phyloP scores from a whole-genome alignment of 2,113 vertebrate genomes.

The Motacilla tschutschensis region DNA sequence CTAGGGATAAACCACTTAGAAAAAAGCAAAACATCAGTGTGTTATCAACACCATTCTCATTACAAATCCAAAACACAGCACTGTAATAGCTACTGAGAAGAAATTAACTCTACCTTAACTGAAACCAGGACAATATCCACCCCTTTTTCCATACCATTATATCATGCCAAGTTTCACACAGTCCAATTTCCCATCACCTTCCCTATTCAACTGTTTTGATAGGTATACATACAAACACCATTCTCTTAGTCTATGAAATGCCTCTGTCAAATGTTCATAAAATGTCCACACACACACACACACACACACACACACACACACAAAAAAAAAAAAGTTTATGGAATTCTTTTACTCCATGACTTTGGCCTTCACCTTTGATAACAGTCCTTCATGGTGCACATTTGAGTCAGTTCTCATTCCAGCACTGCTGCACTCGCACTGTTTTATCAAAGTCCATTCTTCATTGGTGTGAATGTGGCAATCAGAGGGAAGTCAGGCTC shows the following conservation, averaged over 20 bases:
- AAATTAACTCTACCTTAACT: neutral
- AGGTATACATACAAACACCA: neutral
- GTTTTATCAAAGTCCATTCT: neutral
- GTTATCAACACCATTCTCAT: neutral
- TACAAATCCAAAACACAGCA: neutral
- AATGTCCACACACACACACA: neutral
- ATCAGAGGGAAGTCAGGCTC: neutral
- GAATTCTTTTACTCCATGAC: neutral
- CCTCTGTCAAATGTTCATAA: neutral
- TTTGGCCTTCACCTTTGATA: neutral
- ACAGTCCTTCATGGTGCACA: neutral
- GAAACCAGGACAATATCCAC: neutral
- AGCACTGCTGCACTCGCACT: neutral
- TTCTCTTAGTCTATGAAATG: neutral
- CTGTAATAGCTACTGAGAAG: neutral
- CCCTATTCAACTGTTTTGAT: neutral
- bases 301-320: neutral
- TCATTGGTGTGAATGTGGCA: neutral
- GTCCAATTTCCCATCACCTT: neutral
- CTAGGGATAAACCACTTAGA: neutral
- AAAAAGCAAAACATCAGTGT: neutral
- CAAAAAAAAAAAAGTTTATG: neutral
- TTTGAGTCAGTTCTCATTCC: neutral
- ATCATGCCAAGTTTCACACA: neutral
- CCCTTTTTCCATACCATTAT: neutral